Base-by-base conservation (phyloP, 2,888 invertebrate genomes). In the Trachelus stipa region DNA sequence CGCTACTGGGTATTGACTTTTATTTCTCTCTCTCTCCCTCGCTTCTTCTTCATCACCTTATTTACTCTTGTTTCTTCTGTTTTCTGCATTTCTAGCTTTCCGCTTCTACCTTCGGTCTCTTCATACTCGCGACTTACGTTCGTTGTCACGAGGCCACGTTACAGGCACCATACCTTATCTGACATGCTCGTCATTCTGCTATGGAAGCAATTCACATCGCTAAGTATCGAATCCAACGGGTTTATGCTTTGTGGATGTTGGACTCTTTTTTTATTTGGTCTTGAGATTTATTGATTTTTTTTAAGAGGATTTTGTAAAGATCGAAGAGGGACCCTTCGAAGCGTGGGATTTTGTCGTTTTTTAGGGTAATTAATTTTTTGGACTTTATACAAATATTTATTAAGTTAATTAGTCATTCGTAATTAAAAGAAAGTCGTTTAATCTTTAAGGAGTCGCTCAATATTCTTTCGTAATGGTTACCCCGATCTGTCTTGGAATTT, bases 111-210 rank as follows among this genome's bases (percentile, higher is more conserved):
- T 79, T 81, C 79, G 80, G 35, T 35, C 35, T 81, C 81, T 80
- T 80, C 80, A 75, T 80, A 78, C 80, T 77, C 76, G 79, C 77
- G 79, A 76, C 78, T 77, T 78, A 79, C 79, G 79, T 75, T 76
- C 83, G 78, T 81, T 79, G 79, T 80, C 81, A 76, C 79, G 71
- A 77, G 77, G 77, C 77, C 40, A 75, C 74, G 75, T 77, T 77
- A 77, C 69, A 75, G 40, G 71, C 12, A 77, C 76, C 78, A 83
- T 83, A 77, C 82, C 82, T 83, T 83, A 83, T 81, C 82, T 73
- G 82, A 83, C 76, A 78, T 69, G 30, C 69, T 30, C 30, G 69
- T 33, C 31, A 11, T 30, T 31, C 69, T 15, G 30, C 69, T 9
- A 30, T 6, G 30, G 69, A 30, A 33, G 69, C 69, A 69, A 69